phyloP scores from a whole-genome alignment of 2,888 invertebrate genomes.

The Drosophila paramelanica region DNA sequence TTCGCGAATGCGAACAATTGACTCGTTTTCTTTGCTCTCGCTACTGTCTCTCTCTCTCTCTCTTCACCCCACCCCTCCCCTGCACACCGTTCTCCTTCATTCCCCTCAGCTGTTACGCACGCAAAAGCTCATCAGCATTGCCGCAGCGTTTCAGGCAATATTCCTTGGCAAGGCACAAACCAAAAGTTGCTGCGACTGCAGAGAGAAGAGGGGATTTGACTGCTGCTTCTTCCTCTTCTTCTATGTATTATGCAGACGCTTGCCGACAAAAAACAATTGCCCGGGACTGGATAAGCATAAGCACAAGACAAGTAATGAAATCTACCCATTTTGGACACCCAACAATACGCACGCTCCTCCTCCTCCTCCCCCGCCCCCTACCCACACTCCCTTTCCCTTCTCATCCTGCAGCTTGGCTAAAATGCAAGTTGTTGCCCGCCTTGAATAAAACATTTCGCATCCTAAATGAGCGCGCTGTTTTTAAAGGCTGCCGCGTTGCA shows the following conservation, averaged over 20 bases:
- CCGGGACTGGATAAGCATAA: conserved; percentile 30
- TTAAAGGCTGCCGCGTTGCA: not conserved
- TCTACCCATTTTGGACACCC: conserved; percentile 16
- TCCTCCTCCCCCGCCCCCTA: not conserved
- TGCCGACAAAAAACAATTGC: conserved; percentile 27
- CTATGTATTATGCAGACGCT: conserved; percentile 43
- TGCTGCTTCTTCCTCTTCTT: conserved; percentile 3
- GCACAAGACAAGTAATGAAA: conserved; percentile 51
- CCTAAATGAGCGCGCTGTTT: conserved; percentile 7
- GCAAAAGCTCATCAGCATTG: conserved; percentile 57
- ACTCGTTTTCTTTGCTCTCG: not conserved
- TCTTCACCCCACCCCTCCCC: no score
- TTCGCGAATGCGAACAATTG: conserved; percentile 54
- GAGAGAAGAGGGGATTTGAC: not conserved
- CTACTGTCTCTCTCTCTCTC: not conserved
- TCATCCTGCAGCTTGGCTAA: not conserved
- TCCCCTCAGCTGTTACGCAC: conserved; percentile 15
- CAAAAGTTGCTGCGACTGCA: no score
- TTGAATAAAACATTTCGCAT: conserved; percentile 31
- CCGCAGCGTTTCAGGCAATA: conserved; percentile 23
- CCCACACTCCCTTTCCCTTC: no score
- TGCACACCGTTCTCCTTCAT: no score
- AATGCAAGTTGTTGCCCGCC: conserved; percentile 15
- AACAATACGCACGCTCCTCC: not conserved
- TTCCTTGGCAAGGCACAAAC: not conserved